Base-by-base conservation (phyloP, 2,797 vertebrate genomes). In the Caiman crocodilus region DNA sequence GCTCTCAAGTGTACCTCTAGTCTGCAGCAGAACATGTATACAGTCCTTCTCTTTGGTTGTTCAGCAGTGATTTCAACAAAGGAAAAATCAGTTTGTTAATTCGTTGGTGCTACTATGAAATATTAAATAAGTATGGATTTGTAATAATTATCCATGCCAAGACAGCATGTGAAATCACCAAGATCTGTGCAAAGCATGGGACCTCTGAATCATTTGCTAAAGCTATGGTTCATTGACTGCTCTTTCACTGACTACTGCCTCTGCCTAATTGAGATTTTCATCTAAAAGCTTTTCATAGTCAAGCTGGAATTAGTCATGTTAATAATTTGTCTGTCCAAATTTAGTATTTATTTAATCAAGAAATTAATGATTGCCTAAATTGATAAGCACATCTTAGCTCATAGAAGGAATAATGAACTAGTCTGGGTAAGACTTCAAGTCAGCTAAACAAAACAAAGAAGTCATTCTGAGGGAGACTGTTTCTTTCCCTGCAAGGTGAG, bases 221-320 rank as follows among this genome's bases (percentile, higher is more conserved):
- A 89, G 58, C 50, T 2, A 4, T n/a, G 60, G 64, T 67, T 30
- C 88, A 88, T 50, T 89, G 90, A 81, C 71, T 85, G 30, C 16
- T 85, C 26, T 63, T 95, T 91, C 80, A 89, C 69, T 79, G 83
- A 69, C 35, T 74, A 60, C 28, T 91, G 7, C 85, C 92, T 74
- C 67, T 81, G 69, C 35, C 30, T 92, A 87, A 96, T 14, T 93
- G n/a, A 0, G 0, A 92, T 93, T 94, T 92, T 21, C 58, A 85
- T 76, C 59, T 85, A 81, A 87, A 96, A 90, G 71, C 26, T 96
- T 95, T 92, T 87, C 58, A 84, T 78, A 18, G 18, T 93, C 89
- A 94, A 65, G 28, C 16, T 85, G 15, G 42, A 96, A 90, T 91
- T 90, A 91, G 57, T 17, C 86, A 60, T 79, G 89, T 92, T 93